phyloP scores from a whole-genome alignment of 2,113 vertebrate genomes.

The Gavia stellata region DNA sequence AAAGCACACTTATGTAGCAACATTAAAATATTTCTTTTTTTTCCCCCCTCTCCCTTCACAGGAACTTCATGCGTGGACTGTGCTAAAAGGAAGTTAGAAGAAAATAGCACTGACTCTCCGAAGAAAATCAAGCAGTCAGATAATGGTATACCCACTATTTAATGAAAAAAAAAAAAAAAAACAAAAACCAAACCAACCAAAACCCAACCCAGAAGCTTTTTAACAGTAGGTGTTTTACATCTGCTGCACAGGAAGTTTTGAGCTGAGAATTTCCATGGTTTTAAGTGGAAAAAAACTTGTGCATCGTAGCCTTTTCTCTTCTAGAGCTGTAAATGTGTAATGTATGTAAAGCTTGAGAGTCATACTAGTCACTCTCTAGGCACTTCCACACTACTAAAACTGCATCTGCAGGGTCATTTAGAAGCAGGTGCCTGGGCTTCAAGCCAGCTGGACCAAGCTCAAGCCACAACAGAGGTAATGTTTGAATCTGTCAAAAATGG shows the following conservation, averaged over 20 bases:
- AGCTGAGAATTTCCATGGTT: not conserved
- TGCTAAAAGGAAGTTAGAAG: constrained; percentile 66
- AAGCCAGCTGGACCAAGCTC: not conserved
- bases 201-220: not conserved
- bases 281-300: constrained; percentile 4
- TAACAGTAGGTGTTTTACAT: not conserved
- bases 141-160: not conserved
- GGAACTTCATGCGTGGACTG: constrained; percentile 59
- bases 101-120: not conserved
- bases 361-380: not conserved
- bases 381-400: not conserved
- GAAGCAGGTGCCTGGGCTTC: not conserved
- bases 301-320: not conserved
- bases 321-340: not conserved
- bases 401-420: not conserved
- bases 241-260: not conserved
- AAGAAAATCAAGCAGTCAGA: constrained; percentile 39
- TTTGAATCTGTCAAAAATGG: not conserved
- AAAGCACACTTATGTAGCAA: not conserved
- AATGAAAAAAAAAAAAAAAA: not conserved
- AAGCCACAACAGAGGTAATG: not conserved
- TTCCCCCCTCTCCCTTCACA: not conserved
- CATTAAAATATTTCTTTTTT: not conserved
- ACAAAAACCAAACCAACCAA: too few relatives aligned
- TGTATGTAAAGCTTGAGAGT: not conserved